A percentile compares a stretch with the other conserved stretches of the same genome.
Evolutionary conservation across 2,888 invertebrate genomes (phyloP).

Genomic region (Phoronis australis): DNA sequence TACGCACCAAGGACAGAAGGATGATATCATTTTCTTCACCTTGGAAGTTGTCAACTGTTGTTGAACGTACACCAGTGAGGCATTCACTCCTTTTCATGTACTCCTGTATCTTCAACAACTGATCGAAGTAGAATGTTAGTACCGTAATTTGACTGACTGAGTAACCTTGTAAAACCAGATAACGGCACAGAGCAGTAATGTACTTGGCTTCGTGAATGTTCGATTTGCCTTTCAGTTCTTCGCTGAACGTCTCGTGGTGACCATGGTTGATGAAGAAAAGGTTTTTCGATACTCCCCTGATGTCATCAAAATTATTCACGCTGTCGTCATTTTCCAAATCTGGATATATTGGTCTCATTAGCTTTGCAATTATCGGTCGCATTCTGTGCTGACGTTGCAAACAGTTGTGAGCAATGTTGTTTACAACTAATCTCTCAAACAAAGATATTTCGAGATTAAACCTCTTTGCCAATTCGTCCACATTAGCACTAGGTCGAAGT

Average conservation of each 20-base stretch:
- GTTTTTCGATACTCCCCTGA: conserved; percentile 34
- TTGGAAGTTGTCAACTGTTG: conserved; percentile 44
- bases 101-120: conserved; percentile 29
- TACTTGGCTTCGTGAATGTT: conserved; percentile 44
- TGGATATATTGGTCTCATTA: conserved; percentile 48
- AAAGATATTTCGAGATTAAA: conserved; percentile 72
- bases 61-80: conserved; percentile 26
- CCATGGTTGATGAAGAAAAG: conserved; percentile 42
- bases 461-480: conserved; percentile 63
- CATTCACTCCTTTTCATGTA: conserved; percentile 23
- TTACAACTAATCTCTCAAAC: conserved; percentile 74
- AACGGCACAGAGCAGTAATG: conserved; percentile 28
- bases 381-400: conserved; percentile 61
- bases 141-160: conserved; percentile 35
- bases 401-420: conserved; percentile 60
- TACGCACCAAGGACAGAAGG: conserved; percentile 46
- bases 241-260: conserved; percentile 23
- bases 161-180: conserved; percentile 45
- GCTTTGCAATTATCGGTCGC: conserved; percentile 42
- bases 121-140: conserved; percentile 44
- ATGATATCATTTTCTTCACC: conserved; percentile 52
- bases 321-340: conserved; percentile 30
- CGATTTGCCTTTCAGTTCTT: conserved; percentile 31
- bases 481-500: conserved; percentile 67
- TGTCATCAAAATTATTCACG: conserved; percentile 23